Base-by-base conservation (phyloP, 1,140 invertebrate species). In the Hyposmocoma kahamanoa region DNA sequence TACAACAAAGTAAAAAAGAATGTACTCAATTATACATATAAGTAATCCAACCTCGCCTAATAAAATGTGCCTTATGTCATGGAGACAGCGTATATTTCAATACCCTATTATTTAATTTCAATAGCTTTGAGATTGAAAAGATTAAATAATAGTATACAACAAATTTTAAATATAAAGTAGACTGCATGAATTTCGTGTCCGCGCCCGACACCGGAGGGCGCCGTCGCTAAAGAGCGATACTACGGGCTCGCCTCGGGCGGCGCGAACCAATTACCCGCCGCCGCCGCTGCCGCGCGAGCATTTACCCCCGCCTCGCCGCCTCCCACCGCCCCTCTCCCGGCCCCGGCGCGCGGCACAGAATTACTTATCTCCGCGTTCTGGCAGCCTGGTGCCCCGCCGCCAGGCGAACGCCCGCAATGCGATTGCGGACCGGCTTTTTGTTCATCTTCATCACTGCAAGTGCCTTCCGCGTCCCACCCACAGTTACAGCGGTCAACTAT, bases 171-270 rank as follows among this genome's bases (percentile, higher is more conserved):
- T n/a, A n/a, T n/a, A n/a, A n/a, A n/a, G n/a, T n/a, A n/a, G 61
- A 62, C 73, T 79, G 73, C 42, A 70, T 21, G 8, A 20, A 17
- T 50, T 18, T 49, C 21, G 46, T 53, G 32, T 60, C 57, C 65
- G 58, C 60, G 67, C 62, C 59, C 74, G 72, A 75, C 75, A 79
- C 73, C 75, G 78, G 73, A 75, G 78, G 78, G 78, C 73, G 78
- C 75, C 82, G 85, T 87, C 87, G 87, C 88, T 88, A 89, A 88
- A 88, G 86, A 82, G 84, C 84, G 83, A 84, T 87, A 84, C 81
- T 86, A 81, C 83, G 73, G 84, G 85, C 86, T 88, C 84, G 88
- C 72, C 71, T 80, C 75, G 70, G 80, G 78, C 83, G 81, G 78
- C 71, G 74, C 77, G 78, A 84, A 85, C 85, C 84, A 82, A 84